Percentiles rank a stretch among this genome's conserved stretches.
Conservation (phyloP, 2,113 vertebrate species). For the Scomber colias region DNA sequence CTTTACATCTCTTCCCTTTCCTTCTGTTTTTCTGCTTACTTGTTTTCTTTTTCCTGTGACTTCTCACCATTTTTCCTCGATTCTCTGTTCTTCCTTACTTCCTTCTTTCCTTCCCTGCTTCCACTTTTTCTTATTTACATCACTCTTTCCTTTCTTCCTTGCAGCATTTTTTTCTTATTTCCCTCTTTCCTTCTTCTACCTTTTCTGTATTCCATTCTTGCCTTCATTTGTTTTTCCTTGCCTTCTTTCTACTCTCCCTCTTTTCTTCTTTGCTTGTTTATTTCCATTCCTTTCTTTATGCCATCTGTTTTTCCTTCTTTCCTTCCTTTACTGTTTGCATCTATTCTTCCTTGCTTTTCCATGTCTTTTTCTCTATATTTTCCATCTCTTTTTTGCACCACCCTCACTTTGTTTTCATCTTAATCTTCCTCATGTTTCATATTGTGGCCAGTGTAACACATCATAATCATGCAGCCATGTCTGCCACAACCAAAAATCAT, state of each 20-base stretch:
- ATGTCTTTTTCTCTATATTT: background rate
- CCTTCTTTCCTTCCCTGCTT: background rate
- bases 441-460: conserved; percentile 22
- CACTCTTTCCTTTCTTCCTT: background rate
- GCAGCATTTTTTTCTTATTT: background rate
- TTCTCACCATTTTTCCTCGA: background rate
- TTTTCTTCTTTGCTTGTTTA: background rate
- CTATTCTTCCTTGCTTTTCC: background rate
- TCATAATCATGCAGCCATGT: conserved; percentile 31
- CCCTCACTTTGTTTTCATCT: conserved; percentile 16
- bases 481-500: conserved; percentile 44
- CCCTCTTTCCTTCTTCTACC: background rate
- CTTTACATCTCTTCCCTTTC: background rate
- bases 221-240: background rate
- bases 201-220: too few relatives aligned
- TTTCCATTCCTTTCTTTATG: background rate
- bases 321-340: too few relatives aligned
- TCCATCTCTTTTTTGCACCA: background rate
- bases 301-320: background rate
- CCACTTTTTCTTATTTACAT: background rate
- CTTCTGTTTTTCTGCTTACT: background rate
- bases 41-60: background rate
- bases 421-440: conserved; percentile 29
- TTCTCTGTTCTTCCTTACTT: background rate
- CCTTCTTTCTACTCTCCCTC: background rate